A percentile compares a stretch with the other conserved stretches of the same genome.
Evolutionary conservation across 1,140 invertebrate genomes (phyloP).

Genomic region (Aphaenogaster rudis): DNA sequence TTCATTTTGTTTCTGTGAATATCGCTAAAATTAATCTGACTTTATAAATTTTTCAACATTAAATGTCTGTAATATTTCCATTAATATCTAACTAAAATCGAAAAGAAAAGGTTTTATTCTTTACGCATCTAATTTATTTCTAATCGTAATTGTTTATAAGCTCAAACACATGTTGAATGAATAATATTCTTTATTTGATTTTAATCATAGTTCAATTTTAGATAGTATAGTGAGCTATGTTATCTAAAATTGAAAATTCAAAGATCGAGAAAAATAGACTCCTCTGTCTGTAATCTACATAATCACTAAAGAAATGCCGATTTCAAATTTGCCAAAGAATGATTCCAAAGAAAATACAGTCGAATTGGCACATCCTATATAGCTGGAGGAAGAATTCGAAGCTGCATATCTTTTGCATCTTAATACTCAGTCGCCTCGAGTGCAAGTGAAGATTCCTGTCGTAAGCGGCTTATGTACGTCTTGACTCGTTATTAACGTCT

Average conservation of each 20-base stretch:
- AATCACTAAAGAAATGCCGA: constrained; percentile 24
- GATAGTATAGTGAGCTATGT: not conserved
- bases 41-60: not conserved
- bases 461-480: constrained; percentile 45
- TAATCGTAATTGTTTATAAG: not conserved
- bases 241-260: constrained; percentile 7
- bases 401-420: constrained; percentile 49
- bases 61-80: not conserved
- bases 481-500: constrained; percentile 43
- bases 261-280: not conserved
- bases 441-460: constrained; percentile 27
- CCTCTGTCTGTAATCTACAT: not conserved
- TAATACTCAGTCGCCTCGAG: constrained; percentile 2
- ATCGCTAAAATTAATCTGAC: not conserved
- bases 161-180: not conserved
- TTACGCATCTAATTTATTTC: not conserved
- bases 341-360: not conserved
- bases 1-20: not conserved
- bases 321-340: constrained; percentile 1
- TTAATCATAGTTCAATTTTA: not conserved
- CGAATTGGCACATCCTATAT: not conserved
- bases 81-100: constrained; percentile 7
- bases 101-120: not conserved
- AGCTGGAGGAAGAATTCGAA: constrained; percentile 10
- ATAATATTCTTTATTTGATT: not conserved